Percentiles rank a stretch among this genome's conserved stretches.
phyloP scores from a whole-genome alignment of 2,113 vertebrate species.

The Toxostoma redivivum region DNA sequence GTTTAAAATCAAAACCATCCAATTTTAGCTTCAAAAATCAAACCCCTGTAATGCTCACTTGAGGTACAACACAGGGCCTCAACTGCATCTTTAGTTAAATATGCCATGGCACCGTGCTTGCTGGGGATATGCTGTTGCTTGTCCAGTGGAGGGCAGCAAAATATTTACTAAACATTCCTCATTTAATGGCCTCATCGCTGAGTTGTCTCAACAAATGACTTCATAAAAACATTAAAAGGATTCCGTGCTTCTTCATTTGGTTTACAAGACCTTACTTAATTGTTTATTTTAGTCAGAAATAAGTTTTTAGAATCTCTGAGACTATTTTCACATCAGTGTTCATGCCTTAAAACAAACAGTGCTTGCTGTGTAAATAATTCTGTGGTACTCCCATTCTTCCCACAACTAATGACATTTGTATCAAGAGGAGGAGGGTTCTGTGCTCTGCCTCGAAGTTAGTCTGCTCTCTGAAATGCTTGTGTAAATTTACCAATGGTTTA shows the following conservation, averaged over 20 bases:
- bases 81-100: not conserved
- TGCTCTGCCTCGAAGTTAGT: not conserved
- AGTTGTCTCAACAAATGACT: not conserved
- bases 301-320: not conserved
- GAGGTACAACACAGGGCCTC: not conserved
- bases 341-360: not conserved
- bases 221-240: not conserved
- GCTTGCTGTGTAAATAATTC: not conserved
- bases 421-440: not conserved
- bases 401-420: not conserved
- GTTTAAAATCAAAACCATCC: not conserved
- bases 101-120: accelerated
- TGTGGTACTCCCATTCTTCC: not conserved
- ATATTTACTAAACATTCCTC: not conserved
- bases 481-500: conserved; percentile 14
- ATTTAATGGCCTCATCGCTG: not conserved
- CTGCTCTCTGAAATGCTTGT: not conserved
- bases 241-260: not conserved
- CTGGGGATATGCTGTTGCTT: not conserved
- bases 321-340: not conserved
- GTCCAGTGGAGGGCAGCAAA: conserved; percentile 51
- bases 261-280: not conserved
- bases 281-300: not conserved
- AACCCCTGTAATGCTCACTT: not conserved
- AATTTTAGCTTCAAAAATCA: not conserved